Evolutionary conservation across 2,797 vertebrate species (phyloP), one percentile per base, ranked within the genome.

Genomic region (Morus bassanus): DNA sequence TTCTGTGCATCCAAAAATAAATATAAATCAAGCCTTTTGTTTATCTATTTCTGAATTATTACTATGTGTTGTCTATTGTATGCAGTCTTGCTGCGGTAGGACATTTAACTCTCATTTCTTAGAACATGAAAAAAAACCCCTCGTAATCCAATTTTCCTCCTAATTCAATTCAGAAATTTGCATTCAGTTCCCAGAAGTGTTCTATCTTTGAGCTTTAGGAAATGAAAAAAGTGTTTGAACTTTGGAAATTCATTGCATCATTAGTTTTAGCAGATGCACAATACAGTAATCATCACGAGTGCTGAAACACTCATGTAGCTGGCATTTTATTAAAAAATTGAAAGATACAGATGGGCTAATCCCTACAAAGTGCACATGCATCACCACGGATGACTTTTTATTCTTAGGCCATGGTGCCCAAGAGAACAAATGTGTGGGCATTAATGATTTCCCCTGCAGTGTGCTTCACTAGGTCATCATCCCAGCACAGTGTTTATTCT

Each of bases 151-250:
- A 80, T 96, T 94, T 96, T 87, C 17, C 31, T 87, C 50, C 50
- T 96, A 94, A 95, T 84, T 95, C 73, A 93, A 95, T 88, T 94
- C 80, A 95, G 77, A 89, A 96, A 94, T 96, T 96, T 92, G 50
- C 69, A 91, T 95, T 76, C 43, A 85, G 50, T 97, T 96, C 93
- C 95, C 95, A 98, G 96, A 98, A 98, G 78, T 84, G 81, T 85
- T 96, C 92, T 95, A 96, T 65, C 83, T 97, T 96, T 92, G 90
- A 91, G 83, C 54, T 94, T 91, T 93, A 92, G 79, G 65, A 96
- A 96, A 92, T 83, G 76, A 95, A 94, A 75, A 93, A 97, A 96
- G 25, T 89, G 77, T 90, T 85, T 73, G 88, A 95, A 87, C 93
- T 96, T 94, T 67, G 70, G 86, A 94, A 97, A 97, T 89, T 93